Percentiles rank a stretch among this genome's conserved stretches.
phyloP scores from a whole-genome alignment of 2,797 vertebrate species.

The Echeneis naucrates region DNA sequence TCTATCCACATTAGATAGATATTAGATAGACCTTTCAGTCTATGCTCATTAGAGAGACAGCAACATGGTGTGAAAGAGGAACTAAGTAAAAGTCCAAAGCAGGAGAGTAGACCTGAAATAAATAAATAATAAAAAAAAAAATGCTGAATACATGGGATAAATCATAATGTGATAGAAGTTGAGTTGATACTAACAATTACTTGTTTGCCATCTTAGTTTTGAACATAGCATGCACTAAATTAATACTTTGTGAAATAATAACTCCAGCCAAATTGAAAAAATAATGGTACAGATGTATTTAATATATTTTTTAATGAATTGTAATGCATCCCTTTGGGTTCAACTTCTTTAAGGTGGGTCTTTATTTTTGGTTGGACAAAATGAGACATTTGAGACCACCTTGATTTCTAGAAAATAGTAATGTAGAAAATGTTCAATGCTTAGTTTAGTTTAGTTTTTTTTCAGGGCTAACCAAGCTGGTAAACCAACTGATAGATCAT shows the following conservation, averaged over 20 bases:
- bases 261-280: not conserved
- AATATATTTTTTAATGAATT: not conserved
- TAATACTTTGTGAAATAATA: too few species aligned
- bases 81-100: not conserved
- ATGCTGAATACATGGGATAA: not conserved
- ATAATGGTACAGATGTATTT: not conserved
- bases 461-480: not conserved
- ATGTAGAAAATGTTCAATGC: too few species aligned
- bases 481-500: not conserved
- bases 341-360: not conserved
- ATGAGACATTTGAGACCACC: not conserved
- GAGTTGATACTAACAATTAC: not conserved
- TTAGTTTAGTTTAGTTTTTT: not conserved
- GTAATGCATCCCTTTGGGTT: not conserved
- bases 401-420: not conserved
- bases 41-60: not conserved
- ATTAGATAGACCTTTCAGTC: too few species aligned
- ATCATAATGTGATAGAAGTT: not conserved
- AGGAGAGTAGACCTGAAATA: too few species aligned
- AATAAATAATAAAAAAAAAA: too few species aligned
- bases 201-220: not conserved
- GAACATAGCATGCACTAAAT: not conserved
- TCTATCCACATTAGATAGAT: too few species aligned
- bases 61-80: conserved; percentile 5
- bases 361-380: not conserved